These are phyloP conservation scores for Drosophila mimetica DNA, from an alignment of 2,888 invertebrate genomes.

Conservation along the genomic window DNA sequence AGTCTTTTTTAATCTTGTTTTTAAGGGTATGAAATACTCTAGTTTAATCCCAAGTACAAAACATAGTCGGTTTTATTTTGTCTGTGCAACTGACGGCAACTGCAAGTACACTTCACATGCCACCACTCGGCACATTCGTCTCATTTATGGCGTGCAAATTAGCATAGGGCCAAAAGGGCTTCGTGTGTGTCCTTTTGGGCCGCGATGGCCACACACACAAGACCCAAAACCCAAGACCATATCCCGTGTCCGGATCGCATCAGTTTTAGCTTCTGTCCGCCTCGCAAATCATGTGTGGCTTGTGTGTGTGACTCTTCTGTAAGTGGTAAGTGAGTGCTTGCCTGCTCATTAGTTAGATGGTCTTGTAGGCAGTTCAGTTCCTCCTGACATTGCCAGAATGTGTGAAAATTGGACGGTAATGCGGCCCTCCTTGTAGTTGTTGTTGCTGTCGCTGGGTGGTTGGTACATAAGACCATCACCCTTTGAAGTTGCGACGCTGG, in stretches of 20 bases:
- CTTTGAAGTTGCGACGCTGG: conserved; percentile 63
- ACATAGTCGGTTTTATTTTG: neutral
- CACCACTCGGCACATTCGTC: conserved; percentile 71
- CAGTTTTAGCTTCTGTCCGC: conserved; percentile 47
- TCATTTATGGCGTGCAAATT: conserved; percentile 80
- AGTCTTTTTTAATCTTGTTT: no score
- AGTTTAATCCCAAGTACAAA: no score
- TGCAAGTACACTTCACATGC: conserved; percentile 47
- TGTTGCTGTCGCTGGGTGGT: neutral
- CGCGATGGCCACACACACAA: conserved; percentile 46
- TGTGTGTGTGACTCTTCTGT: conserved; percentile 1
- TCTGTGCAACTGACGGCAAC: conserved; percentile 45
- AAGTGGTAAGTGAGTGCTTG: conserved; percentile 53
- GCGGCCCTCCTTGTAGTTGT: conserved; percentile 15
- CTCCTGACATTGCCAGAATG: conserved; percentile 49
- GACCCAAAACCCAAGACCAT: neutral
- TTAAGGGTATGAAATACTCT: no score
- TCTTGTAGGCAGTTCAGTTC: conserved; percentile 1
- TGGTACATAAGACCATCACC: conserved; percentile 26
- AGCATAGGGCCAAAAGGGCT: conserved; percentile 67
- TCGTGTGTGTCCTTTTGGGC: conserved; percentile 74
- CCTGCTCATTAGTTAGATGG: conserved; percentile 59
- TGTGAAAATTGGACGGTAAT: conserved; percentile 75
- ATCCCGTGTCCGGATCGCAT: conserved; percentile 19
- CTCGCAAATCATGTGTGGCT: conserved; percentile 26